Evolutionary conservation across 92 coral and sea anemone genomes (phyloP), one percentile per base, ranked within the genome.

Genomic region (Porites lobata): DNA sequence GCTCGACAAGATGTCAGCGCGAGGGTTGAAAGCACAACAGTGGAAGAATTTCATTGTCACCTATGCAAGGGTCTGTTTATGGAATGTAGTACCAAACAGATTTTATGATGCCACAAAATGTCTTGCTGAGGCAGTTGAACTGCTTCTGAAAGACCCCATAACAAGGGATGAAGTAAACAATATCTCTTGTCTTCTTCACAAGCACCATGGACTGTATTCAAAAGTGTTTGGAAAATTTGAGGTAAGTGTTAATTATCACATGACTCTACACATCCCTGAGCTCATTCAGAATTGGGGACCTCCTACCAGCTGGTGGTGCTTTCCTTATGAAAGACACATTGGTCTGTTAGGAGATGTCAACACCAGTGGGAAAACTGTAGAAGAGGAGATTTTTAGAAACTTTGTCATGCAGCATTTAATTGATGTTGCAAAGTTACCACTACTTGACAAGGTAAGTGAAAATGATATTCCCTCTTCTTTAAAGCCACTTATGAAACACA

Each of bases 241-340:
- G 22, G 68, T 90, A 18, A 38, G 85, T 18, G 79, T 90, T 59
- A 90, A 90, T 47, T 90, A 90, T 69, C 93, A 90, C 76, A 90
- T 79, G 93, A 78, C 14, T 20, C 71, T 81, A 24, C 93, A 90
- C 29, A 7, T 78, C 17, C 74, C 85, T 1, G 75, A 84, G 7
- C 85, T 68, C 54, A 64, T 90, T 51, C 59, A 51, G 75, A 72
- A 90, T 61, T 76, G 80, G 75, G 92, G 89, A 38, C 86, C 89
- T 76, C 78, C 81, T 21, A 71, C 80, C 9, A 89, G 81, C 17
- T 70, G 72, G 63, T 90, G 92, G 86, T 90, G 89, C 69, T 90
- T 90, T 51, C 89, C 89, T 9, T 90, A 83, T 63, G 92, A 90
- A 19, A 73, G 86, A 9, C n/a, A 69, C 9, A 90, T 83, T 72